phyloP scores from a whole-genome alignment of 2,888 invertebrate genomes.

The Ypsolopha scabrella region DNA sequence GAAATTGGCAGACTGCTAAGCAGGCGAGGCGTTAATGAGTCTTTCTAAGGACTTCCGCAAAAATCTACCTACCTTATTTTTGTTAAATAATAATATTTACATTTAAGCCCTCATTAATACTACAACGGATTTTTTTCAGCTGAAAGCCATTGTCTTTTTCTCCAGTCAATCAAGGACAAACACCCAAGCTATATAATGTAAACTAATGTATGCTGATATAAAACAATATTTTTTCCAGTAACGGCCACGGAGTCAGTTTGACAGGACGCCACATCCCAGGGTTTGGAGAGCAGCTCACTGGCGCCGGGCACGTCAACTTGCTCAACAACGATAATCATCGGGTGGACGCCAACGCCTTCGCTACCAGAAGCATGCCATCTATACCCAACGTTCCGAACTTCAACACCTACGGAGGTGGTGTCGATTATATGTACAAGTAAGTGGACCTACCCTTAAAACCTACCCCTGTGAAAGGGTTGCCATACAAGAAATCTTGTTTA shows the following conservation, averaged over 20 bases:
- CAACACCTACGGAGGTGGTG: constrained; percentile 33
- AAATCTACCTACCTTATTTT: too few relatives aligned
- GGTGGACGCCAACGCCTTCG: constrained; percentile 33
- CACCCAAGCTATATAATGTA: too few relatives aligned
- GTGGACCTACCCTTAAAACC: constrained; percentile 10
- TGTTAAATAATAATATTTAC: too few relatives aligned
- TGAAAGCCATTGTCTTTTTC: too few relatives aligned
- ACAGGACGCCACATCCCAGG: constrained; percentile 23
- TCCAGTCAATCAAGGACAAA: too few relatives aligned
- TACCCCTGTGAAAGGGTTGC: background rate
- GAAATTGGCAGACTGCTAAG: too few relatives aligned
- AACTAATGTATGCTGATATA: background rate
- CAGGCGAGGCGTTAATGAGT: too few relatives aligned
- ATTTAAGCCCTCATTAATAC: too few relatives aligned
- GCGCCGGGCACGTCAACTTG: constrained; percentile 24
- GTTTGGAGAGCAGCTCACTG: constrained; percentile 27
- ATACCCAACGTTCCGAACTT: constrained; percentile 30
- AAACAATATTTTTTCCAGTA: constrained; percentile 16
- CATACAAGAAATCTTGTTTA: background rate
- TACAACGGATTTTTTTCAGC: too few relatives aligned
- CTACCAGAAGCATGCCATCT: constrained; percentile 29
- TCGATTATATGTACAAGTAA: constrained; percentile 40
- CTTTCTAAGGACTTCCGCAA: too few relatives aligned
- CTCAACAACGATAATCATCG: constrained; percentile 26
- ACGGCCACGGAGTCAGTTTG: constrained; percentile 29